These are phyloP conservation scores for Rousettus leschenaultii DNA, from an alignment of 2,113 vertebrate species.

Conservation along the genomic window DNA sequence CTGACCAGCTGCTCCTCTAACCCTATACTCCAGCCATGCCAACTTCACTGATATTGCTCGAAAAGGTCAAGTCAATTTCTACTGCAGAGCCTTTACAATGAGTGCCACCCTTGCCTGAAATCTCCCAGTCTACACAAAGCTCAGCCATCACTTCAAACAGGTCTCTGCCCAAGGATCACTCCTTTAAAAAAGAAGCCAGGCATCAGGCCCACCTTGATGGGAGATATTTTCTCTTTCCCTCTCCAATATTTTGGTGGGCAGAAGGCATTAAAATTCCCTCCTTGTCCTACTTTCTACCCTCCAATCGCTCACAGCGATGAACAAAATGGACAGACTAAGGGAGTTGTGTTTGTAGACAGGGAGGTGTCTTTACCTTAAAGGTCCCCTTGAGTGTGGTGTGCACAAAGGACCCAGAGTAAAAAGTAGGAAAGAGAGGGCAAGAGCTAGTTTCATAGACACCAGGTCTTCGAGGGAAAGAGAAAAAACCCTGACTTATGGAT, in stretches of 20 bases:
- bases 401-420: not conserved
- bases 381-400: not conserved
- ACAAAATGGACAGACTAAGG: not conserved
- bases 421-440: not conserved
- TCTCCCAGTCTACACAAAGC: not conserved
- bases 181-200: not conserved
- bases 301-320: not conserved
- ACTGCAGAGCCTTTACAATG: not conserved
- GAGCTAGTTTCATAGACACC: not conserved
- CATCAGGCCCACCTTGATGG: not conserved
- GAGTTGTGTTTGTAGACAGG: not conserved
- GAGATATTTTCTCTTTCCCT: not conserved
- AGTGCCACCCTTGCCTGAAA: not conserved
- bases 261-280: not conserved
- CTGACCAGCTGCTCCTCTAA: not conserved
- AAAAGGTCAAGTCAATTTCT: not conserved
- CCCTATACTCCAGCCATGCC: not conserved
- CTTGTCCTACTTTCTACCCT: not conserved
- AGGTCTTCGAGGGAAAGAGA: not conserved
- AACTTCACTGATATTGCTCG: not conserved
- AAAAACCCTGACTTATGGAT: not conserved
- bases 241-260: not conserved
- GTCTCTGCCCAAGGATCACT: not conserved
- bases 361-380: not conserved
- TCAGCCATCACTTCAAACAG: not conserved